Base-by-base conservation (phyloP, 2,113 vertebrate species). In the Prunella himalayana region DNA sequence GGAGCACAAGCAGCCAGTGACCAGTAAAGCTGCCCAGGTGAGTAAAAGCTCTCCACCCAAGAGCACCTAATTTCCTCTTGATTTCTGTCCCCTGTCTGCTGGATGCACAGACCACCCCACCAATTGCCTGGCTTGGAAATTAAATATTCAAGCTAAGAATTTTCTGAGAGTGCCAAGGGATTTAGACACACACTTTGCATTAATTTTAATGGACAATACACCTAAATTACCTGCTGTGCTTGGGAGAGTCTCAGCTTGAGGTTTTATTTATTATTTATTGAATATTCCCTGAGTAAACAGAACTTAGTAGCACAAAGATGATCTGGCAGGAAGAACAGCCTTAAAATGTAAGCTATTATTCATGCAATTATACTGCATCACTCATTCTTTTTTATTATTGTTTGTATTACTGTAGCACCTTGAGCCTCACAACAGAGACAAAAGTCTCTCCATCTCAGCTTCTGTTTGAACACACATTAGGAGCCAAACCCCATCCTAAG, bases 211-310 rank as follows among this genome's bases (percentile, higher is more conserved):
- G 90, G 80, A 65, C 41, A 2, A 79, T 57, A 21, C 70, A 88
- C 88, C 83, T 88, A 73, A 96, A 92, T 88, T 94, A 95, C 90
- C 80, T 93, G 83, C 82, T 88, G 49, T 79, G 88, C 80, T 76
- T 79, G 80, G 72, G 65, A 71, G 79, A 96, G 82, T 78, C 71
- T 90, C 76, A 86, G 86, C 61, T 75, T 88, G 60, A 63, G 64
- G 64, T 94, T 96, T 92, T 95, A 93, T 96, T 95, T 92, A 93
- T 95, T 96, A 97, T 97, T 96, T 96, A 97, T 97, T 95, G 94
- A 82, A 68, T 90, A 92, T 75, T 96, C 50, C 65, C 88, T 84
- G 77, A 93, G 90, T 92, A 97, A 97, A 96, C 82, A 92, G 88
- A 97, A 88, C 68, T 93, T 94, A 92, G 53, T 72, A 91, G 80